Evolutionary conservation across 2,113 vertebrate genomes (phyloP), one percentile per base, ranked within the genome.

Genomic region (Microcebus lehilahytsara): DNA sequence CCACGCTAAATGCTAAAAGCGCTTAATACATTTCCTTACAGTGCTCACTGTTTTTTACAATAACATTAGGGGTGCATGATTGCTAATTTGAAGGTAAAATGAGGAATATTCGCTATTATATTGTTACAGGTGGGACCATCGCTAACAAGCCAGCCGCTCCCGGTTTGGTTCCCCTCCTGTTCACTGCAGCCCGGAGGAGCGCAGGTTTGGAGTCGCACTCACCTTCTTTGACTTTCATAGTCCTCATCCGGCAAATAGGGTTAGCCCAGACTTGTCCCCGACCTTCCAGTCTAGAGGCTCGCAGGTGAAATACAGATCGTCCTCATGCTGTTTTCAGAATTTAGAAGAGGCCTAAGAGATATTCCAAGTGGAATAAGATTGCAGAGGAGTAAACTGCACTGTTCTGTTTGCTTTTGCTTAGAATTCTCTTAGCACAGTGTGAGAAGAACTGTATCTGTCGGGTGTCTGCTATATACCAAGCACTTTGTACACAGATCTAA

Each of bases 81-180:
- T 53, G 30, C 42, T 56, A 1, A 34, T 37, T 5, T 77, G 66
- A 23, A 37, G 69, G 40, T 9, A 27, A 51, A 22, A 4, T 9
- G 9, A 23, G 7, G 11, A 1, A 3, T 9, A n/a, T 7, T 32
- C 58, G 11, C 46, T 60, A 9, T 9, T 40, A 32, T 66, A 0
- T 3, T 3, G 12, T 9, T 42, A 6, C 4, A 3, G 53, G 19
- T 0, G 7, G 32, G 16, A 9, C 6, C 0, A 0, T 30, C 2
- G 42, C 2, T 12, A 30, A 12, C 13, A 3, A 19, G 75, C 7
- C 13, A 11, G 62, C 7, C 62, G 32, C 60, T 22, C 11, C 0
- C 11, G 53, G 14, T 32, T 11, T 23, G 53, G 14, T 32, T 11
- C 30, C 13, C 4, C 5, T 79, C 32, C 10, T 17, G 2, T 0